These are phyloP conservation scores for Nematostella vectensis DNA, from an alignment of 92 coral and sea anemone species.

Conservation along the genomic window DNA sequence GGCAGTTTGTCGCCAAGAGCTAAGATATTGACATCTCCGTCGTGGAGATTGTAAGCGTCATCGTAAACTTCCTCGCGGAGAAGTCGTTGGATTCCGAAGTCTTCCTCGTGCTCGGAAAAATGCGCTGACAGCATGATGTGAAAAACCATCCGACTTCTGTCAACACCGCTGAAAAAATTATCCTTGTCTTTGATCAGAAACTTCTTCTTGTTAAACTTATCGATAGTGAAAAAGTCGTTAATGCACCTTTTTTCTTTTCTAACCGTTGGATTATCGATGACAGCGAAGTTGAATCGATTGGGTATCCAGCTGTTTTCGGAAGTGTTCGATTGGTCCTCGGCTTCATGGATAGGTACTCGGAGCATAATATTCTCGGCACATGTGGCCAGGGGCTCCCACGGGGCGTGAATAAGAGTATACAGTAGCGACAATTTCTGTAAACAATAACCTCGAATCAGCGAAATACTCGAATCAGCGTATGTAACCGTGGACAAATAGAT, in stretches of 20 bases:
- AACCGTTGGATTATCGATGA: constrained; percentile 14
- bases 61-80: constrained; percentile 24
- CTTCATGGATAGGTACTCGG: constrained; percentile 31
- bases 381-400: constrained; percentile 28
- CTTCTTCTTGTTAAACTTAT: neutral
- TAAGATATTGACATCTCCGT: constrained; percentile 18
- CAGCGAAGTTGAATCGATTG: neutral
- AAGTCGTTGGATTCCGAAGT: constrained; percentile 32
- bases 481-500: too few relatives aligned
- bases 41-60: constrained; percentile 32
- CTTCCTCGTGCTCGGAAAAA: constrained; percentile 15
- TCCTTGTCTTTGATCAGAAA: constrained; percentile 10
- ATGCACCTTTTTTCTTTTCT: constrained; percentile 1
- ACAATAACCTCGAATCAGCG: constrained; percentile 5
- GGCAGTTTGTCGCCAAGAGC: neutral
- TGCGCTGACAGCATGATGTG: constrained; percentile 27
- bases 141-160: constrained; percentile 34
- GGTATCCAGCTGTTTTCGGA: neutral
- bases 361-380: constrained; percentile 51
- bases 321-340: constrained; percentile 9
- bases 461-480: too few relatives aligned
- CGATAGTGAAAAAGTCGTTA: neutral
- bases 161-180: constrained; percentile 20
- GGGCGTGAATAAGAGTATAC: constrained; percentile 38
- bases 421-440: neutral